phyloP scores from a whole-genome alignment of 2,113 vertebrate genomes.

The Aldabrachelys gigantea region DNA sequence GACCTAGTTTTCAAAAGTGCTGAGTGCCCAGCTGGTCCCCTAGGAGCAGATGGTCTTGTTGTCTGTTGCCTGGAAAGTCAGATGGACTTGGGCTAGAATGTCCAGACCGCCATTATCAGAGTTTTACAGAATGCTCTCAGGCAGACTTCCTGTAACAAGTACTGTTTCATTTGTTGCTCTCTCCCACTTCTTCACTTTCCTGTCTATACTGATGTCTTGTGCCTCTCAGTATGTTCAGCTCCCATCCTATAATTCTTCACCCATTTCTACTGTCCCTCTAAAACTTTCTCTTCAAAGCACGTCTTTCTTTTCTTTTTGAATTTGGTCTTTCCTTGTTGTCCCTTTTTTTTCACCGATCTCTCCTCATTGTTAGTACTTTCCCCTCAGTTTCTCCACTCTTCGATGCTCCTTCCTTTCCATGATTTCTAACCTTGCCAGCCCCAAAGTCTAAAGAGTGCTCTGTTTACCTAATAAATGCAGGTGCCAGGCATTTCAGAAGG shows the following conservation, averaged over 20 bases:
- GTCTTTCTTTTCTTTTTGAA: neutral
- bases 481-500: neutral
- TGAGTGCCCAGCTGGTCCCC: rapidly evolving
- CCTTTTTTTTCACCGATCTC: rapidly evolving
- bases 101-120: no score
- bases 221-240: neutral
- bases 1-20: neutral
- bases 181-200: neutral
- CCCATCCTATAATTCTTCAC: neutral
- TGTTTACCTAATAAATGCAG: neutral
- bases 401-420: neutral
- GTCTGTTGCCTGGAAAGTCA: no score
- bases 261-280: neutral
- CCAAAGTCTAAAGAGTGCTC: neutral
- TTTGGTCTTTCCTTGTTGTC: neutral
- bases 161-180: neutral
- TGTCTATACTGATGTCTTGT: neutral
- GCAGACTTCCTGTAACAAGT: neutral
- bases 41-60: rapidly evolving
- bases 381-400: neutral
- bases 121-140: neutral
- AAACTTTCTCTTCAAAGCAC: neutral
- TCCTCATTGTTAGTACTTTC: neutral
- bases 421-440: neutral
- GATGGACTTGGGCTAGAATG: neutral